Base-by-base conservation (phyloP, 2,888 invertebrate genomes). In the Habroteleia sp. region DNA sequence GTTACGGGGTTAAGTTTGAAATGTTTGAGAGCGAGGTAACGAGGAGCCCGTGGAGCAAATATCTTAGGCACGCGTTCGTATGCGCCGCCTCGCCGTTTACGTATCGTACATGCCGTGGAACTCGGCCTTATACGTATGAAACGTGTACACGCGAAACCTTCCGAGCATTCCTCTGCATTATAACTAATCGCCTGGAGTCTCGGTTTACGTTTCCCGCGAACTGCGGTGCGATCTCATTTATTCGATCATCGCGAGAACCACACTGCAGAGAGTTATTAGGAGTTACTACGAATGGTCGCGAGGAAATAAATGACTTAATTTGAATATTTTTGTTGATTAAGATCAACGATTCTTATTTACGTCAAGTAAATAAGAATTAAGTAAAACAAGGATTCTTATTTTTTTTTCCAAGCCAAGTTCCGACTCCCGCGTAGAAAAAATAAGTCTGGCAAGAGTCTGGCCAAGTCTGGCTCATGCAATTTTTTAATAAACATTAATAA, bases 31-130 rank as follows among this genome's bases (percentile, higher is more conserved):
- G 54, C 66, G 60, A 66, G 66, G 69, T 71, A 71, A 65, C 75
- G 75, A 75, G 71, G 71, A 69, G 75, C 75, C 75, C 75, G 65
- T 33, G 66, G 75, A 75, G 75, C 69, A 74, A 69, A 74, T 69
- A 69, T 69, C 69, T 74, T 16, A 60, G 65, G 68, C 74, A 74
- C 65, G 74, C 58, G 54, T 65, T 65, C 69, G 48, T 60, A 60
- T 60, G 50, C 50, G 68, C 58, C 56, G 56, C 56, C 41, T 48
- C 44, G 62, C 66, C 27, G 58, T 56, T 52, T 46, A 52, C 60
- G 60, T 58, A 72, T 50, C 46, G 66, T 39, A 74, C 66, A 54
- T 27, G 48, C 66, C 46, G 35, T 35, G 29, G 58, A 58, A 65
- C 63, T 54, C 54, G 58, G 58, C 65, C 73, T 73, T 73, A 60